Evolutionary conservation across 2,797 vertebrate genomes (phyloP).

Genomic region (Otolemur crassicaudatus): DNA sequence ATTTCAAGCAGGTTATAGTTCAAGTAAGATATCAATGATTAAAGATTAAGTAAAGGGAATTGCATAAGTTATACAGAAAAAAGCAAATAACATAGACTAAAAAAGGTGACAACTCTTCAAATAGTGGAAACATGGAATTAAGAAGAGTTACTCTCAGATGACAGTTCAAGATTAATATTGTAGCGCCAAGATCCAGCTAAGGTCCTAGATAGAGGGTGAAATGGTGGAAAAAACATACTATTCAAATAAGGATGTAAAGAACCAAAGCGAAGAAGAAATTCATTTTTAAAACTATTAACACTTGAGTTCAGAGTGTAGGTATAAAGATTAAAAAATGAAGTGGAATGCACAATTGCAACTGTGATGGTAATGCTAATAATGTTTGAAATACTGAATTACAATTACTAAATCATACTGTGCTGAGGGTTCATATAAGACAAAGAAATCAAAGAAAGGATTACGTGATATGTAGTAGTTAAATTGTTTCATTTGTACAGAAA

Average conservation of each 20-base stretch:
- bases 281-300: not conserved
- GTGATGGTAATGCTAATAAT: not conserved
- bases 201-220: not conserved
- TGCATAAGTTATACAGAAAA: not conserved
- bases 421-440: not conserved
- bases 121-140: not conserved
- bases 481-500: not conserved
- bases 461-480: not conserved
- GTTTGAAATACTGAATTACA: not conserved
- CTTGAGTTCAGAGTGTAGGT: not conserved
- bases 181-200: not conserved
- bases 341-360: not conserved
- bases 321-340: not conserved
- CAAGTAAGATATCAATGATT: not conserved
- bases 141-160: not conserved
- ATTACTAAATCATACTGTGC: not conserved
- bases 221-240: not conserved
- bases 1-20: conserved; percentile 2
- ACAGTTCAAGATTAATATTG: not conserved
- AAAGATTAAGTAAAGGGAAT: not conserved
- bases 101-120: not conserved
- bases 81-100: not conserved
- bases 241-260: not conserved
- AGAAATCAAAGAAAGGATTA: not conserved
- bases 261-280: not conserved